phyloP scores from a whole-genome alignment of 2,888 invertebrate genomes.

The Pollenia griseotomentosa region DNA sequence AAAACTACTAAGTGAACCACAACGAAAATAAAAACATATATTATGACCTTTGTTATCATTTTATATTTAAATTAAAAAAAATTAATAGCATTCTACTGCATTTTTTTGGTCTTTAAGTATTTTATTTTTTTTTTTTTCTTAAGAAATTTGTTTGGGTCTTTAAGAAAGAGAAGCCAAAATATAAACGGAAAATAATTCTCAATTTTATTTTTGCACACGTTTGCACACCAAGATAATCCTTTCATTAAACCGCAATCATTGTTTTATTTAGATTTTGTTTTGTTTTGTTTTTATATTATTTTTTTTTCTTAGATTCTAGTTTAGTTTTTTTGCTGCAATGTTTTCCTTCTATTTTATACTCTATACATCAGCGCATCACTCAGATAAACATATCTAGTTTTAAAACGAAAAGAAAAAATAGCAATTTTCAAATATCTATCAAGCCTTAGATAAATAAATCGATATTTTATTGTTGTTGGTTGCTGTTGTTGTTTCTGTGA shows the following conservation, averaged over 20 bases:
- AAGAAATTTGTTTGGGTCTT: background rate
- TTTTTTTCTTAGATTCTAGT: background rate
- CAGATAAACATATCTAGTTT: conserved; percentile 8
- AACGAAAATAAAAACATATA: conserved; percentile 11
- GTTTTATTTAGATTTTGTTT: conserved; percentile 54
- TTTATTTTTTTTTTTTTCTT: background rate
- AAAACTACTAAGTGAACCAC: background rate
- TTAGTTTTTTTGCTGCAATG: background rate
- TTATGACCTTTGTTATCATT: conserved; percentile 8
- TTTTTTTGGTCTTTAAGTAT: background rate
- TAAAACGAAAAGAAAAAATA: conserved; percentile 40
- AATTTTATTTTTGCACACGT: conserved; percentile 71
- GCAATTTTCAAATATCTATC: conserved; percentile 71
- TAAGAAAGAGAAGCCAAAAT: background rate
- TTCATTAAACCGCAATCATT: conserved; percentile 73
- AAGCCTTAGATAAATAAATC: conserved; percentile 72
- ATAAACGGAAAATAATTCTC: conserved; percentile 22
- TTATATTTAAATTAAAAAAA: background rate
- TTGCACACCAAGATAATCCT: conserved; percentile 70
- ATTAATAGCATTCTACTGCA: background rate
- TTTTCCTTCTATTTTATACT: background rate
- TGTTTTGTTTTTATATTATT: background rate
- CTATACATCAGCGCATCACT: background rate
- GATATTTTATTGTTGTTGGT: conserved; percentile 59
- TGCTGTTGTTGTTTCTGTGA: background rate